Evolutionary conservation across 2,797 vertebrate genomes (phyloP).

Genomic region (Heliangelus exortis): DNA sequence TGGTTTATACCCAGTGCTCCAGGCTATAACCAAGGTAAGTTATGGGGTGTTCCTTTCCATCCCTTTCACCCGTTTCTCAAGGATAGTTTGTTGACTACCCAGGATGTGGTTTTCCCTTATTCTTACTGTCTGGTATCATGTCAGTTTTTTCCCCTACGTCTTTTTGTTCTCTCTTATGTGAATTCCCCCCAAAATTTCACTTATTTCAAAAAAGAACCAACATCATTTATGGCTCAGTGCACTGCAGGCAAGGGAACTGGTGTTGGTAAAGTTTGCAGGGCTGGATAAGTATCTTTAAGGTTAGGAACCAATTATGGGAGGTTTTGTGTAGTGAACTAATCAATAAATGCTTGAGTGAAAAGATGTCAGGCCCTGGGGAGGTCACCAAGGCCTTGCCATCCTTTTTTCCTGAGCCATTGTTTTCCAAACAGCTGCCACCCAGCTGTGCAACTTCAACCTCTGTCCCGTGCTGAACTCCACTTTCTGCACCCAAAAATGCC

Average conservation of each 20-base stretch:
- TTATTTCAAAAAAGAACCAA: too few species aligned
- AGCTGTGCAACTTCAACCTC: background rate
- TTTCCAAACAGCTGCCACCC: background rate
- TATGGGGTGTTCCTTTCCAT: too few species aligned
- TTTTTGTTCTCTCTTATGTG: too few species aligned
- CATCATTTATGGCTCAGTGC: background rate
- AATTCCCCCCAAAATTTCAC: too few species aligned
- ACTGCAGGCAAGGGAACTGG: fast-evolving
- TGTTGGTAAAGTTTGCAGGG: background rate
- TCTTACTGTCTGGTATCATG: too few species aligned
- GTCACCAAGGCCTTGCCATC: background rate
- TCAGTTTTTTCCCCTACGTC: too few species aligned
- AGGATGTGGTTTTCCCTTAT: too few species aligned
- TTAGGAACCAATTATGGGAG: background rate
- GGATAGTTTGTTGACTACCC: too few species aligned
- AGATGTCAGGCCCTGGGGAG: background rate
- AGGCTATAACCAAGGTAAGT: too few species aligned
- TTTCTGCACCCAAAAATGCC: background rate
- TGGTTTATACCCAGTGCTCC: too few species aligned
- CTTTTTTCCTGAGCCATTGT: background rate
- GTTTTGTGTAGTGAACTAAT: background rate
- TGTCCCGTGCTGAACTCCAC: background rate
- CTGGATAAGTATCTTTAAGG: background rate
- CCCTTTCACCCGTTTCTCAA: too few species aligned
- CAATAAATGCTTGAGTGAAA: background rate